Base-by-base conservation (phyloP, 2,113 vertebrate genomes). In the Onychorhynchus coronatus region DNA sequence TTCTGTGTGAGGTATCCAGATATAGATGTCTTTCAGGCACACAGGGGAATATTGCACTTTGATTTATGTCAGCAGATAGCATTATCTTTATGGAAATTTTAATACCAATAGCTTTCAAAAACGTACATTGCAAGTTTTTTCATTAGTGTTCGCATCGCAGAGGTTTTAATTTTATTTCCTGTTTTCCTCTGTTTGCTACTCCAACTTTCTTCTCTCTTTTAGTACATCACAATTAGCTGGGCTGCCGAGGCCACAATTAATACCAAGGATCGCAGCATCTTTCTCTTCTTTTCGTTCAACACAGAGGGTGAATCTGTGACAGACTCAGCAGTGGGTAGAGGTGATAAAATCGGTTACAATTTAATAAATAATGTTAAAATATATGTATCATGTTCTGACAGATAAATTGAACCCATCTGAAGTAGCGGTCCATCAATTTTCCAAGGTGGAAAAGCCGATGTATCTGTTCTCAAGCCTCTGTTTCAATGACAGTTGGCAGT, bases 361-460 rank as follows among this genome's bases (percentile, higher is more conserved):
- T 96, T 80, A 46, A 80, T 89, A 97, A 95, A 92, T 91, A 73
- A 85, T 89, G 70, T 90, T 93, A 77, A 70, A 88, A 95, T 35
- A 94, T 62, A 44, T 86, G 55, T 61, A 81, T 94, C 58, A 63
- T 81, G 50, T 88, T 89, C 77, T 97, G 94, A 91, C 84, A 96
- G 90, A 85, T 93, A 93, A 94, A 97, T 90, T 96, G 90, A 96
- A 91, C 37, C 79, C 46, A 56, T 92, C 53, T 94, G 93, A 91
- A 95, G 83, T 23, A 95, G n/a, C 2, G 13, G 47, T 81, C 76
- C 7, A 8, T 94, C 88, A 94, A 1, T 71, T 79, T 95, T 94
- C 53, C 50, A 71, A 87, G 84, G 72, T 93, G 91, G 66, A 89
- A 96, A 91, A 68, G 42, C 33, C 73, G 44, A 82, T 55, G 31